These are phyloP conservation scores for Nemotelus nigrinus DNA, from an alignment of 2,888 invertebrate species.

Conservation along the genomic window DNA sequence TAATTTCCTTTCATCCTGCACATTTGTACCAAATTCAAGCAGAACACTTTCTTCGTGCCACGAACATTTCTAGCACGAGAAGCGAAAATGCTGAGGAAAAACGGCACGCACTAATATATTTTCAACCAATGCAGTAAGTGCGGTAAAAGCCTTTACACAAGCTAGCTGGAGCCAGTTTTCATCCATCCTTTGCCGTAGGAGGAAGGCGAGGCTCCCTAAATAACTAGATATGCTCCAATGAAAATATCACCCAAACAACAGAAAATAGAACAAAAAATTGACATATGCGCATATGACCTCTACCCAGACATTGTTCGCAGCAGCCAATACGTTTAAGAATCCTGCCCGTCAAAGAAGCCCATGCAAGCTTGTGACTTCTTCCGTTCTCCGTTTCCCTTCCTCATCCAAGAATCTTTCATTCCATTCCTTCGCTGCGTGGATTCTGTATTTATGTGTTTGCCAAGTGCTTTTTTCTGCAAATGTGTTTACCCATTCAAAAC, in stretches of 20 bases:
- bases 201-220: constrained; percentile 1
- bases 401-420: neutral
- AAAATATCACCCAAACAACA: constrained; percentile 9
- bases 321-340: constrained; percentile 44
- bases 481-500: constrained; percentile 38
- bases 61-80: too few species aligned
- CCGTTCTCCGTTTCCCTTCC: constrained; percentile 12
- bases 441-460: constrained; percentile 26
- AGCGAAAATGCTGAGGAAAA: neutral
- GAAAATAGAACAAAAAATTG: constrained; percentile 28
- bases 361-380: constrained; percentile 6
- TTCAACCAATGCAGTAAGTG: constrained; percentile 32
- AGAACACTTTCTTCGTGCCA: too few species aligned
- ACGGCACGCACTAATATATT: neutral
- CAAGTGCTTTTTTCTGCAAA: constrained; percentile 34
- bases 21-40: neutral
- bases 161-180: constrained; percentile 9
- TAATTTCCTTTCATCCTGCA: neutral
- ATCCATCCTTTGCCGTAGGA: constrained; percentile 20
- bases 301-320: constrained; percentile 35
- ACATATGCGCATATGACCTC: constrained; percentile 50
- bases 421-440: constrained; percentile 3
- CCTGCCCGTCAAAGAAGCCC: constrained; percentile 6
- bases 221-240: neutral
- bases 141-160: neutral